phyloP scores from a whole-genome alignment of 2,888 invertebrate genomes.

The Byasa hedistus region DNA sequence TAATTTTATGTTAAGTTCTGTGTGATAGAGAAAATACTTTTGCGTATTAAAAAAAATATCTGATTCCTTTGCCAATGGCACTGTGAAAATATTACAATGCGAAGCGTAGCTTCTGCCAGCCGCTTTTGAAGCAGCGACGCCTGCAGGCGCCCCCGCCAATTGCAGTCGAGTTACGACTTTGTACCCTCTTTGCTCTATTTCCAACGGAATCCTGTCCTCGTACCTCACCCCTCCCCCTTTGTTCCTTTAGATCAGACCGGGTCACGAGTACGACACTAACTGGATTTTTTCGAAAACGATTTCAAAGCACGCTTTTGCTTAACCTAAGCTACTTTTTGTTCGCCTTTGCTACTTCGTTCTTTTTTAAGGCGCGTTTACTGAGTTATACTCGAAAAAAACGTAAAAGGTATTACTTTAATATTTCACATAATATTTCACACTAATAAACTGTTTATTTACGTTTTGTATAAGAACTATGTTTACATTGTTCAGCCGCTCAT shows the following conservation, averaged over 20 bases:
- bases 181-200: constrained; percentile 27
- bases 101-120: neutral
- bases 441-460: too few species aligned
- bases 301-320: constrained; percentile 33
- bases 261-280: constrained; percentile 35
- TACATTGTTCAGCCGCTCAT: too few species aligned
- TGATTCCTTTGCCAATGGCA: neutral
- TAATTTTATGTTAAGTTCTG: too few species aligned
- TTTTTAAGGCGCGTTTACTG: constrained; percentile 11
- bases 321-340: constrained; percentile 12
- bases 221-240: constrained; percentile 31
- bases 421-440: too few species aligned
- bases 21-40: too few species aligned
- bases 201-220: constrained; percentile 30
- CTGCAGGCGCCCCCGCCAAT: constrained; percentile 29
- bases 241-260: constrained; percentile 32
- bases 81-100: constrained; percentile 12
- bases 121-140: constrained; percentile 25
- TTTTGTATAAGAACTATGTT: too few species aligned
- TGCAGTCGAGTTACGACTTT: constrained; percentile 18
- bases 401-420: too few species aligned
- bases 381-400: neutral
- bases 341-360: constrained; percentile 21
- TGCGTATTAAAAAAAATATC: too few species aligned
- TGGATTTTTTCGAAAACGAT: constrained; percentile 35